These are phyloP conservation scores for Mola mola DNA, from an alignment of 2,113 vertebrate species.

Conservation along the genomic window DNA sequence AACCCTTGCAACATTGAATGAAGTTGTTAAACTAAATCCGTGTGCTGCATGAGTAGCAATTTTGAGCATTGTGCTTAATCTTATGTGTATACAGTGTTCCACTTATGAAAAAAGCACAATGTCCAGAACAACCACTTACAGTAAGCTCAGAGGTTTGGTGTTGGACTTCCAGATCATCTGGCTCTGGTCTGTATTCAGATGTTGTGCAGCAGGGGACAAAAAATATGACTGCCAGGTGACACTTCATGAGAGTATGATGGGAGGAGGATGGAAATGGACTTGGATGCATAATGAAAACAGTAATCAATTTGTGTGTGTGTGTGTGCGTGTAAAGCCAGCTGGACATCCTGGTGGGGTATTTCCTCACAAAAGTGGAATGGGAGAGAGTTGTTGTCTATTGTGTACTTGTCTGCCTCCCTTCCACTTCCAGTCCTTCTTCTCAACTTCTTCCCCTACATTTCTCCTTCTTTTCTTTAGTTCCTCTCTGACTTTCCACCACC, in stretches of 20 bases:
- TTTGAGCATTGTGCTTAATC: conserved; percentile 7
- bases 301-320: neutral
- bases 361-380: neutral
- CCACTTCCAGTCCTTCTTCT: conserved; percentile 5
- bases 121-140: conserved; percentile 6
- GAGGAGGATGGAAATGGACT: conserved; percentile 2
- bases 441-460: neutral
- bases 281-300: conserved; percentile 7
- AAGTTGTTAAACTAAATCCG: neutral
- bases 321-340: conserved; percentile 28
- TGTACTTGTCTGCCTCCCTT: conserved; percentile 8
- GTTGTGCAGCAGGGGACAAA: conserved; percentile 8
- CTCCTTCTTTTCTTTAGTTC: conserved; percentile 10
- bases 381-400: conserved; percentile 33
- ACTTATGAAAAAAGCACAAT: conserved; percentile 3
- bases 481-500: neutral
- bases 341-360: conserved; percentile 8
- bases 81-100: neutral
- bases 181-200: conserved; percentile 9
- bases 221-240: neutral
- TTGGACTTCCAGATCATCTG: conserved; percentile 15
- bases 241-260: neutral
- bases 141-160: neutral
- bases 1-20: conserved; percentile 5
- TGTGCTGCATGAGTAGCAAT: conserved; percentile 5